Evolutionary conservation across 2,113 vertebrate genomes (phyloP).

Genomic region (Pygoscelis adeliae): DNA sequence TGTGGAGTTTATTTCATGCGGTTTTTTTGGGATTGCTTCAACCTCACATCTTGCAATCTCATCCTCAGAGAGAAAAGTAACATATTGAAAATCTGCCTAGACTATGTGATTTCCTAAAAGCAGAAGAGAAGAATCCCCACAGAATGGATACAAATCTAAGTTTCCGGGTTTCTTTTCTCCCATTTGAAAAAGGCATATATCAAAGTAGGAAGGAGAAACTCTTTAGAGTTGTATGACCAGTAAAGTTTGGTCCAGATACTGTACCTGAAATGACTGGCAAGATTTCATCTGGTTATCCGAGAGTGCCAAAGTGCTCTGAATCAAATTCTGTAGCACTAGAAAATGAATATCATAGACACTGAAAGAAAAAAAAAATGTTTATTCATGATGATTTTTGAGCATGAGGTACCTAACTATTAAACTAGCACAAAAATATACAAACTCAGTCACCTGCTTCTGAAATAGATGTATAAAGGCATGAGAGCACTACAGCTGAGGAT

Average conservation of each 20-base stretch:
- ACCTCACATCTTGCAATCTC: neutral
- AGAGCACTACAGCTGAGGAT: neutral
- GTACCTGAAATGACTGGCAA: slow-evolving; percentile 90
- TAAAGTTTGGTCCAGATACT: neutral
- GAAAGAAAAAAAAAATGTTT: neutral
- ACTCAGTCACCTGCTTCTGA: neutral
- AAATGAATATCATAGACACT: slow-evolving; percentile 88
- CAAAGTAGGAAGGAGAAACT: neutral
- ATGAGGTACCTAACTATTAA: neutral
- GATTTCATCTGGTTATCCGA: slow-evolving; percentile 91
- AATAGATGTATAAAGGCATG: neutral
- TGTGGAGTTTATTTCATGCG: neutral
- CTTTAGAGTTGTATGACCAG: neutral
- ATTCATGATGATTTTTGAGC: neutral
- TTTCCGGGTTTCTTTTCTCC: neutral
- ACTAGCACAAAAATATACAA: neutral
- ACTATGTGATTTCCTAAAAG: neutral
- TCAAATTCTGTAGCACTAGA: slow-evolving; percentile 90
- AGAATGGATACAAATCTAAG: neutral
- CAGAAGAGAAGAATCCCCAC: neutral
- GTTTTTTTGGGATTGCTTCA: neutral
- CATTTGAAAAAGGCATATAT: neutral
- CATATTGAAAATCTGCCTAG: neutral
- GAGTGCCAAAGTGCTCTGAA: slow-evolving; percentile 93
- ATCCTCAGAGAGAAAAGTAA: neutral